phyloP scores from a whole-genome alignment of 2,113 vertebrate genomes.

The Spea bombifrons region DNA sequence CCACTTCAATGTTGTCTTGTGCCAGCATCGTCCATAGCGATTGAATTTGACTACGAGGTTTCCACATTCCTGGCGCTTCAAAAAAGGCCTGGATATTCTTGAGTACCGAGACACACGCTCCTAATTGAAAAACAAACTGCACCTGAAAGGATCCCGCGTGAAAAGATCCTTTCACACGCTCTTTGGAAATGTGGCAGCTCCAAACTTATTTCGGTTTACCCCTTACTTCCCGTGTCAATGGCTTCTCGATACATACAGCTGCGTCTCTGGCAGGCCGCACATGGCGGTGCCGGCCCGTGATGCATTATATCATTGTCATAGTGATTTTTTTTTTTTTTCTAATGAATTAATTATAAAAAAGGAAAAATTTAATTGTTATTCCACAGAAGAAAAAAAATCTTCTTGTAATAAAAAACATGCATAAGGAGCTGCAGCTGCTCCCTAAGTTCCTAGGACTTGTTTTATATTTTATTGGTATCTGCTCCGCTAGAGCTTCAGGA shows the following conservation, averaged over 20 bases:
- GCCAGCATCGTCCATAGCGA: conserved; percentile 60
- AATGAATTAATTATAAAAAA: too few species aligned
- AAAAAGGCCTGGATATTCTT: conserved; percentile 64
- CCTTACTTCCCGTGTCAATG: conserved; percentile 67
- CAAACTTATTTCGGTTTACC: conserved; percentile 61
- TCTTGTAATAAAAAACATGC: too few species aligned
- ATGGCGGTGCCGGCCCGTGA: too few species aligned
- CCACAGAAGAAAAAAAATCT: too few species aligned
- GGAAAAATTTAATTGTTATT: too few species aligned
- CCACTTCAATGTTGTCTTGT: conserved; percentile 55
- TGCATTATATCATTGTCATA: too few species aligned
- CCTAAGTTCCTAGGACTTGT: too few species aligned
- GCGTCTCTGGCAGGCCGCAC: too few species aligned
- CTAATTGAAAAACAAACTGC: conserved; percentile 75
- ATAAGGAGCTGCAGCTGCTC: too few species aligned
- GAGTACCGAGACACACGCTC: conserved; percentile 74
- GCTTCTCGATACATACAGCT: conserved; percentile 60
- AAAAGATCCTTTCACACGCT: conserved; percentile 67
- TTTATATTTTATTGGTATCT: too few species aligned
- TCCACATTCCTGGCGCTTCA: conserved; percentile 64
- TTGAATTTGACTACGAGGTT: conserved; percentile 65
- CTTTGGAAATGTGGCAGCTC: conserved; percentile 60
- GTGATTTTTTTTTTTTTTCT: too few species aligned
- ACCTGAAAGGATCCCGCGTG: conserved; percentile 64
- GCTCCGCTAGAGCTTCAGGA: too few species aligned